These are phyloP conservation scores for Gymnopithys bicolor DNA, from an alignment of 2,797 vertebrate species.

Conservation along the genomic window DNA sequence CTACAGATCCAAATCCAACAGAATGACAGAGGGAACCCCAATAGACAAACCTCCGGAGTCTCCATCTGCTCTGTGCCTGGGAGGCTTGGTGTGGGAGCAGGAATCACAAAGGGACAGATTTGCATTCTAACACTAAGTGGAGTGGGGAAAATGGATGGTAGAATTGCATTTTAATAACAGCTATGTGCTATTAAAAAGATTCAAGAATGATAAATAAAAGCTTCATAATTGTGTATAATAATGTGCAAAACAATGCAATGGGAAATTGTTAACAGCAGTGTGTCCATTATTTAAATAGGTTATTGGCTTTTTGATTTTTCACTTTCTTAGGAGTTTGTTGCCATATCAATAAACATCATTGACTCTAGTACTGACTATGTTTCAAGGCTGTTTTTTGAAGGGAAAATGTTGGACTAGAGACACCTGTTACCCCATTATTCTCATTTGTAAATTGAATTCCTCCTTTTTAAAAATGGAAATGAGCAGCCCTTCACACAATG, in stretches of 20 bases:
- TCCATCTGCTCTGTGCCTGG: not conserved
- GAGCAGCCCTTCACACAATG: not conserved
- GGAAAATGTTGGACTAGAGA: accelerated
- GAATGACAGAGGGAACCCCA: not conserved
- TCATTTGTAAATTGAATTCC: not conserved
- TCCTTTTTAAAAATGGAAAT: not conserved
- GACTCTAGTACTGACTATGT: not conserved
- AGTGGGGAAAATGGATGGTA: not conserved
- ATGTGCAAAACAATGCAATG: not conserved
- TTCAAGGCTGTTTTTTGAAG: not conserved
- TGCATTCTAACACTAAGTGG: not conserved
- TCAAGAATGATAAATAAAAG: not conserved
- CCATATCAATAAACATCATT: not conserved
- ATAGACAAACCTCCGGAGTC: not conserved
- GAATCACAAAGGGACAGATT: not conserved
- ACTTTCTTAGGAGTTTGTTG: not conserved
- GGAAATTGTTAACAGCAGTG: not conserved
- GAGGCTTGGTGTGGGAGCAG: not conserved
- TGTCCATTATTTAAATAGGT: not conserved
- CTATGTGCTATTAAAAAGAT: not conserved
- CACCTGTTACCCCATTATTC: not conserved
- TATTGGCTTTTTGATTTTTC: not conserved
- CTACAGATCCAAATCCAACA: not conserved
- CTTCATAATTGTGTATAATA: not conserved
- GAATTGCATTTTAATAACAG: not conserved